Evolutionary conservation across 2,888 invertebrate genomes (phyloP).

Genomic region (Ophioninae sp.): DNA sequence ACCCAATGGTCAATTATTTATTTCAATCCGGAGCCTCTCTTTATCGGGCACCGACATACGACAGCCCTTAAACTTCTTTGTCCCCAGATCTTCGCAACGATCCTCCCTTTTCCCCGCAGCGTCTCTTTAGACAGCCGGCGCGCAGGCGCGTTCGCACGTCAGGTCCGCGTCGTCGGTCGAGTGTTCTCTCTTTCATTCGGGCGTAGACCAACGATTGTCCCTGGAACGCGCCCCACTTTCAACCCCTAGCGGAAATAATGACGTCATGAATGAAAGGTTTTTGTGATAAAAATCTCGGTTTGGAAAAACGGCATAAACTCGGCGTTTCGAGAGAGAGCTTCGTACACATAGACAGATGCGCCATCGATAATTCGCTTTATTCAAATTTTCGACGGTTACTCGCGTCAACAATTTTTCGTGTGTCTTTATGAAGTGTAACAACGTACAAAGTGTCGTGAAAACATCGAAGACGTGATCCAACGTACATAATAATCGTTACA

Average conservation of each 20-base stretch:
- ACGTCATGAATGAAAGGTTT: constrained; percentile 74
- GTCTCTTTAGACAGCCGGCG: not conserved
- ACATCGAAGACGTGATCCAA: constrained; percentile 32
- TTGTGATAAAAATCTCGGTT: constrained; percentile 54
- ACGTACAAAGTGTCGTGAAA: constrained; percentile 37
- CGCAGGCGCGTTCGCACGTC: constrained; percentile 22
- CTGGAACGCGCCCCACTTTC: constrained; percentile 64
- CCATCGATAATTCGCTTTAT: constrained; percentile 3
- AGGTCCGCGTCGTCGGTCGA: constrained; percentile 22
- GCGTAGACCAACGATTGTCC: constrained; percentile 63
- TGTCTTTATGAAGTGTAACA: constrained; percentile 34
- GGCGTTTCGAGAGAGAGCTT: constrained; percentile 47
- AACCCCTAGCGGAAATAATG: constrained; percentile 73
- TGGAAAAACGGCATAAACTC: constrained; percentile 41
- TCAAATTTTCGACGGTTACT: constrained; percentile 5
- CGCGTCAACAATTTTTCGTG: not conserved
- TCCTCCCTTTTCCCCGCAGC: too few species aligned
- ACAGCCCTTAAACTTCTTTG: too few species aligned
- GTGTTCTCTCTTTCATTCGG: constrained; percentile 55
- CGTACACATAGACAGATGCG: constrained; percentile 9
- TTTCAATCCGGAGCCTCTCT: not conserved
- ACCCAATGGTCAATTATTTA: not conserved
- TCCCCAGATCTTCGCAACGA: too few species aligned
- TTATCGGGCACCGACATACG: too few species aligned
- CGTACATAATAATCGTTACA: constrained; percentile 45